A percentile compares a stretch with the other conserved stretches of the same genome.
phyloP scores from a whole-genome alignment of 2,888 invertebrate genomes.

The Callosobruchus maculatus region DNA sequence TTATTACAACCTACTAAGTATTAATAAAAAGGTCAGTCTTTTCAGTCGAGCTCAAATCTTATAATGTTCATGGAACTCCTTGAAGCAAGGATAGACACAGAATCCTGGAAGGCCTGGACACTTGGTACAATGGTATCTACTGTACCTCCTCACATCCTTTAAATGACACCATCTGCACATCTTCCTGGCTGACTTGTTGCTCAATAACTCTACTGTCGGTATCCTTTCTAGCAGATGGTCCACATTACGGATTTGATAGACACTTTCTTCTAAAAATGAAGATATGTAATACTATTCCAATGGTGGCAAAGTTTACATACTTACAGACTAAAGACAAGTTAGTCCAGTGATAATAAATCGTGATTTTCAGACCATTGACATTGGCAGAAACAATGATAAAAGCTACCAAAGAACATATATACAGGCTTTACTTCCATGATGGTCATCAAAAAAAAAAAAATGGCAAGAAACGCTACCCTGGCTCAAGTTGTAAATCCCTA shows the following conservation, averaged over 20 bases:
- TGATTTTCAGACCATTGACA: too few species aligned
- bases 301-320: too few species aligned
- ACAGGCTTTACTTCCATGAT: too few species aligned
- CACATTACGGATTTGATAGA: constrained; percentile 1
- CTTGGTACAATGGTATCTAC: constrained; percentile 22
- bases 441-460: too few species aligned
- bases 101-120: constrained; percentile 22
- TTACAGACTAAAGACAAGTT: too few species aligned
- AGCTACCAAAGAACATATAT: too few species aligned
- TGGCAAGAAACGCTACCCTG: too few species aligned
- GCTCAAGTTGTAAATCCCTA: too few species aligned
- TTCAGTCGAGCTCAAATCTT: background rate
- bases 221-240: constrained; percentile 21
- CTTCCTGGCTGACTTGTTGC: constrained; percentile 23
- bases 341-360: too few species aligned
- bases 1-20: background rate
- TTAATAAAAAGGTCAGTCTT: background rate
- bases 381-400: too few species aligned
- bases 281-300: background rate
- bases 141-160: constrained; percentile 20
- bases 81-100: constrained; percentile 25
- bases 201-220: constrained; percentile 19
- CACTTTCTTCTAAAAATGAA: background rate
- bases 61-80: constrained; percentile 22
- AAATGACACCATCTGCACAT: constrained; percentile 23